phyloP scores from a whole-genome alignment of 1,140 invertebrate genomes.

The Ceratina australensis region DNA sequence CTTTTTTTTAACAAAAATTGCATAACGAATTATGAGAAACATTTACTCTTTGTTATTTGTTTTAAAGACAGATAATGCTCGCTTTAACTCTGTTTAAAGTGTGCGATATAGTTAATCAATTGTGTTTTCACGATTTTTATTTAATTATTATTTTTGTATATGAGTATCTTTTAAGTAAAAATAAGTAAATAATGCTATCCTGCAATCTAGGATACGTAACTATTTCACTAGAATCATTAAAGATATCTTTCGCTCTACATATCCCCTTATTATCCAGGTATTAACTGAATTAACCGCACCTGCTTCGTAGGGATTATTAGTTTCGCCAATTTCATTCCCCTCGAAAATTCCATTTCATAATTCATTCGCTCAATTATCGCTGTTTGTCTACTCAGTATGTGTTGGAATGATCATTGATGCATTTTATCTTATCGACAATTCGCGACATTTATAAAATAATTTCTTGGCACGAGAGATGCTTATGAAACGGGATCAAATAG shows the following conservation, averaged over 20 bases:
- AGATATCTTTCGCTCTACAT: background rate
- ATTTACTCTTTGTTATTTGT: too few relatives aligned
- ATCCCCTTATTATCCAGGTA: background rate
- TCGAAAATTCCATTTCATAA: constrained; percentile 9
- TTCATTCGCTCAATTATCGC: constrained; percentile 6
- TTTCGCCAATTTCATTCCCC: background rate
- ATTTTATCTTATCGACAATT: background rate
- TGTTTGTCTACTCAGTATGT: background rate
- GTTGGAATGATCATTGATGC: background rate
- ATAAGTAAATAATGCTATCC: too few relatives aligned
- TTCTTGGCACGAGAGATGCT: background rate
- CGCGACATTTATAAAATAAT: constrained; percentile 11
- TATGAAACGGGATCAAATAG: too few relatives aligned
- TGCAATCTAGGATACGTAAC: too few relatives aligned
- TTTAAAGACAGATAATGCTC: too few relatives aligned
- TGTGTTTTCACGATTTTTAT: too few relatives aligned
- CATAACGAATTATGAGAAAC: too few relatives aligned
- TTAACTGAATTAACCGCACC: background rate
- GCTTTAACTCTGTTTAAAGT: too few relatives aligned
- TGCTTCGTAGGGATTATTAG: constrained; percentile 1
- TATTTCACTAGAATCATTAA: background rate
- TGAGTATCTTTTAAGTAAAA: too few relatives aligned
- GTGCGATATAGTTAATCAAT: too few relatives aligned
- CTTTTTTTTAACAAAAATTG: too few relatives aligned
- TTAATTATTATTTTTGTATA: too few relatives aligned